Evolutionary conservation across 1,140 invertebrate genomes (phyloP), one percentile per base, ranked within the genome.

Genomic region (Hetaerina americana): DNA sequence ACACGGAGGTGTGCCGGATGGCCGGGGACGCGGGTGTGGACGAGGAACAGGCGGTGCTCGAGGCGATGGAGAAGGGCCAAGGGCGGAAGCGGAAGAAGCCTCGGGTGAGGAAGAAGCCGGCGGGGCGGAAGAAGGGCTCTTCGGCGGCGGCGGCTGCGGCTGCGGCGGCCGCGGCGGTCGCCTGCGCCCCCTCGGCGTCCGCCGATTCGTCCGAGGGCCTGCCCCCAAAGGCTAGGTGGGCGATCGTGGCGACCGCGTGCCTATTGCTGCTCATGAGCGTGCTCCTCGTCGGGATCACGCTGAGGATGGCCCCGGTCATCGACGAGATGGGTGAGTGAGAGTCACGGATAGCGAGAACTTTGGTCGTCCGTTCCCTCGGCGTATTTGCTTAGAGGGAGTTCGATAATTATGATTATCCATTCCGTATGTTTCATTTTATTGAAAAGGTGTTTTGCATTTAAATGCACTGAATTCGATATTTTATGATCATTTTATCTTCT

Each of bases 241-340:
- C 92, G 29, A 94, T 95, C 78, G 90, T 93, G 77, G 90, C 90
- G 73, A 94, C 92, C 25, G 92, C 92, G 49, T 91, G 92, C 76
- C 84, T 94, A 66, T 84, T 95, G 31, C 85, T 95, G 18, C 87
- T 93, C 73, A 91, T 94, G 83, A 94, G 92, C 77, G 86, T 95
- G 73, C 83, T 95, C 70, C 82, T 95, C 24, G 92, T 95, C n/a
- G 93, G 92, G 0, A 88, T 94, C 49, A 95, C 93, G 0, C 82
- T 95, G 1, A 82, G 92, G 31, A 93, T 95, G 90, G 93, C 93
- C 2, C 93, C 93, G 0, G 88, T 95, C 69, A 95, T 95, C 75
- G 93, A 95, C 78, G 92, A 95, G 78, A 93, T 95, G 88, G 93
- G 93, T 95, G 80, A 90, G 91, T 87, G n/a, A n/a, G n/a, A n/a